Evolutionary conservation across 2,113 vertebrate genomes (phyloP), one percentile per base, ranked within the genome.

Genomic region (Grallaria varia): DNA sequence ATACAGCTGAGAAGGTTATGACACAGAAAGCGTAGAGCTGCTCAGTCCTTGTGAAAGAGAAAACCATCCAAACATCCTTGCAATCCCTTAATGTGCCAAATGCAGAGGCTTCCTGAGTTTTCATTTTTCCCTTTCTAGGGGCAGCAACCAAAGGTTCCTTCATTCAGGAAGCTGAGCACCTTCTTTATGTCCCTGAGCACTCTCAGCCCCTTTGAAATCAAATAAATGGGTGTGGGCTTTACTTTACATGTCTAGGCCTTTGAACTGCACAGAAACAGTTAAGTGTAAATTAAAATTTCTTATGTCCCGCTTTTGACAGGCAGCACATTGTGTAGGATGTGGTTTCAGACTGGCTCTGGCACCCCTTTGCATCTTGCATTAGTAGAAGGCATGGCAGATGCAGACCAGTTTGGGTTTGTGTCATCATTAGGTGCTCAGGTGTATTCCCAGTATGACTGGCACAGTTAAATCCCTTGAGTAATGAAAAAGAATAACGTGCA

Each of bases 301-400:
- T 62, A 14, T 3, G 8, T 42, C 37, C 44, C 60, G 0, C 24
- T 27, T 71, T 64, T 89, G 52, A 24, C 33, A 59, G 75, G 27
- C 0, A 4, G 21, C 35, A 18, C 5, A 4, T 60, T 11, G 5
- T 14, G 2, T 11, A 30, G 30, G n/a, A 33, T 3, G 31, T 2
- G 4, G 12, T 44, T 84, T 94, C 37, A 68, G 64, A 14, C 12
- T 63, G 58, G 44, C 35, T 72, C 47, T 47, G 40, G 39, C 42
- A 40, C 56, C 35, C 44, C 71, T 42, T 59, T 67, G 35, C 19
- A 49, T 21, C 40, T 86, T 59, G 12, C 0, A 2, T 58, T 73
- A 53, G 30, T 25, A 62, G 69, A 74, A 82, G 35, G 37, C 23
- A 10, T 27, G 60, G 42, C 77, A 85, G 23, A 4, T 49, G 14